phyloP scores from a whole-genome alignment of 2,888 invertebrate species.

The Macropis europaea region DNA sequence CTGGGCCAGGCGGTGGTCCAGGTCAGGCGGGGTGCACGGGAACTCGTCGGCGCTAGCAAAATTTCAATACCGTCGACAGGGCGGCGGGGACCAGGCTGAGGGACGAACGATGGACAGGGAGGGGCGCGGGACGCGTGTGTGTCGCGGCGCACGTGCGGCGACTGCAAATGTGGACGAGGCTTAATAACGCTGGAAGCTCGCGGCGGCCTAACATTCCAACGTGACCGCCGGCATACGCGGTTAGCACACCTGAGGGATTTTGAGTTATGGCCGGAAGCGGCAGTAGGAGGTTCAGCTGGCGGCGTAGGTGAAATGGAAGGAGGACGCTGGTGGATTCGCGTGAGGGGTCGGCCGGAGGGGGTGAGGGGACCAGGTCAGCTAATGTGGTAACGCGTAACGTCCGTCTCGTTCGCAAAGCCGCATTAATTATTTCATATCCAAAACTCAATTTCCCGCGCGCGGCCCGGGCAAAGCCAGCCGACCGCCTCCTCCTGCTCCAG shows the following conservation, averaged over 20 bases:
- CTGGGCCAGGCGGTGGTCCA: no score
- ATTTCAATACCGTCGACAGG: conserved; percentile 23
- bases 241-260: conserved; percentile 77
- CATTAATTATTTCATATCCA: conserved; percentile 74
- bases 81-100: no score
- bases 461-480: conserved; percentile 11
- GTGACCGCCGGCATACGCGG: conserved; percentile 68
- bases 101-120: no score
- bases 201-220: conserved; percentile 67
- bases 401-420: conserved; percentile 67
- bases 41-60: conserved; percentile 6
- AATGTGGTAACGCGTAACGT: conserved; percentile 73
- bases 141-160: conserved; percentile 45
- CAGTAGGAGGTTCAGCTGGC: conserved; percentile 25
- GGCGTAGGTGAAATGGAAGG: conserved; percentile 24
- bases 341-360: neutral
- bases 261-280: conserved; percentile 72
- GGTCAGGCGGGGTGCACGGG: neutral
- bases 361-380: conserved; percentile 57
- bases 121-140: neutral
- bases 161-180: conserved; percentile 41
- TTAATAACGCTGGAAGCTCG: conserved; percentile 61
- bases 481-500: neutral
- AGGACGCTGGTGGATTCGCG: neutral
- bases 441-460: conserved; percentile 66